Evolutionary conservation across 2,113 vertebrate species (phyloP), one percentile per base, ranked within the genome.

Genomic region (Indri indri): DNA sequence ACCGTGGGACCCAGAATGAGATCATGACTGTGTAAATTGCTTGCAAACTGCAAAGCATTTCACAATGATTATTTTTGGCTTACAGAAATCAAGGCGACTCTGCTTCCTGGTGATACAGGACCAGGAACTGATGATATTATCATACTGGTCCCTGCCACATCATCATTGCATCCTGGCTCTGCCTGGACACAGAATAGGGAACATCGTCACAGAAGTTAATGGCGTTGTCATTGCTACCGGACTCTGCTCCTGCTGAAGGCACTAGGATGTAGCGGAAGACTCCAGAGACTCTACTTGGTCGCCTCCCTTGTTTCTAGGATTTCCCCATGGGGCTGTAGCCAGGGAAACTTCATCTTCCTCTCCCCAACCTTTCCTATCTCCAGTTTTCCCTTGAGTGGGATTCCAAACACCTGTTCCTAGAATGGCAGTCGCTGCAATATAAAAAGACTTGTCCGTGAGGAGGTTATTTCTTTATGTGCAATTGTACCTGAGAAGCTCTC

Each of bases 331-430:
- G 92, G 11, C 65, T 4, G 6, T 87, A 87, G 65, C 66, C 86
- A 84, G 87, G 73, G 82, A 94, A 94, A 97, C 37, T 32, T 61
- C 47, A 74, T 83, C 27, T 92, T 93, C 45, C n/a, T 82, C 74
- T 94, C 61, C 23, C 34, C 79, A 50, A 34, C 42, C 47, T 88
- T 73, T 68, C n/a, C 37, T 27, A 80, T 87, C 52, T 74, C 50
- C 45, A 79, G 14, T 63, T 76, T 23, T 97, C 93, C 74, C 91
- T 92, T 68, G 68, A 96, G 92, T 86, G 23, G 25, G 22, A 79
- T 65, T 84, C 45, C 25, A 83, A 97, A 95, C 95, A 95, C 50
- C 88, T 97, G 71, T 90, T 96, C 71, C 94, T 96, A 86, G 59
- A 92, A 86, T 40, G 7, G 37, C 47, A 84, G 84, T 94, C 88